A percentile compares a stretch with the other conserved stretches of the same genome.
Conservation (phyloP, 2,888 invertebrate species). For the Autographa pulchrina region DNA sequence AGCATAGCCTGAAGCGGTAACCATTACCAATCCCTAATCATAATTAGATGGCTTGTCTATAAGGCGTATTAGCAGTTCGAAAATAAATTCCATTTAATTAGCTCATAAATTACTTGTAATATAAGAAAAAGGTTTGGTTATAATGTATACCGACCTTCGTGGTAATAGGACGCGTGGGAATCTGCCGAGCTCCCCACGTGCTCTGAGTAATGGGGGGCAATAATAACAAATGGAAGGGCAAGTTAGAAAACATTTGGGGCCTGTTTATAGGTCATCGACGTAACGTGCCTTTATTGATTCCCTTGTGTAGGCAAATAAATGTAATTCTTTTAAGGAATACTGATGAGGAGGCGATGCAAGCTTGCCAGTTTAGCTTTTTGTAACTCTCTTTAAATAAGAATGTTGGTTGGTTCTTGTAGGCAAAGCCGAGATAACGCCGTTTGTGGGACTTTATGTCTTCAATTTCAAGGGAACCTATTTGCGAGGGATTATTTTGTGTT, state of each 20-base stretch:
- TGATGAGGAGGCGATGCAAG: slow-evolving; percentile 41
- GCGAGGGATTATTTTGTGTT: slow-evolving; percentile 25
- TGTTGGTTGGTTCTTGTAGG: slow-evolving; percentile 3
- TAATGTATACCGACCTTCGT: slow-evolving; percentile 58
- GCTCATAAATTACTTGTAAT: slow-evolving; percentile 36
- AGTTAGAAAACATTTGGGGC: slow-evolving; percentile 52
- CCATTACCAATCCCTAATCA: neutral
- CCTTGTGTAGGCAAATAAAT: slow-evolving; percentile 53
- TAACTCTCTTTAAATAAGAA: neutral
- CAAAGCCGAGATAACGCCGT: slow-evolving; percentile 36
- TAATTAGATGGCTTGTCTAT: neutral
- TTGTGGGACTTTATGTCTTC: slow-evolving; percentile 50
- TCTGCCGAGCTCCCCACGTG: slow-evolving; percentile 56
- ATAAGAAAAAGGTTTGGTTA: slow-evolving; percentile 62
- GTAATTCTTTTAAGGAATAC: slow-evolving; percentile 45
- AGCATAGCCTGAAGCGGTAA: neutral
- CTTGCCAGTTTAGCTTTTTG: slow-evolving; percentile 19
- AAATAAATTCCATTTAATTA: slow-evolving; percentile 39
- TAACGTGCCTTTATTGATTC: slow-evolving; percentile 57
- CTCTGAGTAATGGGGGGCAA: slow-evolving; percentile 67
- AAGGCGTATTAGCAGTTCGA: neutral
- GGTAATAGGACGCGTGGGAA: slow-evolving; percentile 70
- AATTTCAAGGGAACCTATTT: slow-evolving; percentile 42
- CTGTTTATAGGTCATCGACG: slow-evolving; percentile 64
- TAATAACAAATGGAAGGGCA: slow-evolving; percentile 69